Base-by-base conservation (phyloP, 2,888 invertebrate genomes). In the Steinernema hermaphroditum region DNA sequence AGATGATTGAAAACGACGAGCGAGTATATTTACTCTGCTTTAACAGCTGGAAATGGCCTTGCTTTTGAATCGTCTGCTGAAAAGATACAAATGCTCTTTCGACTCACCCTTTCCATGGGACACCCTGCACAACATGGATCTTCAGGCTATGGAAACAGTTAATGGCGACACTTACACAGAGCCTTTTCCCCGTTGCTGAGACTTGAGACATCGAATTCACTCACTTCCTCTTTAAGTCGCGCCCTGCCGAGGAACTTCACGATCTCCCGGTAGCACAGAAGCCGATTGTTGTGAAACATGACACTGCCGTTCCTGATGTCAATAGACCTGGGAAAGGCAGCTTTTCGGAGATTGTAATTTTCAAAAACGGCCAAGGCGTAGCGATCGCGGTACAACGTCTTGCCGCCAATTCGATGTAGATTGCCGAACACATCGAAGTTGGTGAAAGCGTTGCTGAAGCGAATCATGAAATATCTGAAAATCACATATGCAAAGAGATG, bases 401-500 rank as follows among this genome's bases (percentile, higher is more conserved):
- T 87, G 81, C 88, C 89, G 87, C 85, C 79, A 73, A 89, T 88
- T 19, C 78, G 70, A n/a, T 78, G 77, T 71, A 89, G 82, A 62
- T 80, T 88, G 73, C 85, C 86, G 79, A 89, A 87, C 85, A 88
- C 88, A 74, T 86, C 81, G 2, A 89, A 82, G 9, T 87, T 87
- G 24, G 87, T 75, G 34, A 89, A 80, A 4, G 87, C 83, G 72
- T 87, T 86, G 1, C 89, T 88, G 29, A 94, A 91, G 34, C 92
- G 91, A 54, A 98, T 91, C 87, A 93, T 92, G 71, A 98, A 89
- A 82, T 91, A 92, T 2, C 93, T 83, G 54, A 27, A 54, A 54
- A 24, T 24, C 24, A 27, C 49, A 14, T 4, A 54, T 14, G 4
- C 4, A 37, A 8, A 12, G 12, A 37, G 12, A 37, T 37, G 4